Conservation (phyloP, 2,797 vertebrate species). For the Melanotaenia boesemani region DNA sequence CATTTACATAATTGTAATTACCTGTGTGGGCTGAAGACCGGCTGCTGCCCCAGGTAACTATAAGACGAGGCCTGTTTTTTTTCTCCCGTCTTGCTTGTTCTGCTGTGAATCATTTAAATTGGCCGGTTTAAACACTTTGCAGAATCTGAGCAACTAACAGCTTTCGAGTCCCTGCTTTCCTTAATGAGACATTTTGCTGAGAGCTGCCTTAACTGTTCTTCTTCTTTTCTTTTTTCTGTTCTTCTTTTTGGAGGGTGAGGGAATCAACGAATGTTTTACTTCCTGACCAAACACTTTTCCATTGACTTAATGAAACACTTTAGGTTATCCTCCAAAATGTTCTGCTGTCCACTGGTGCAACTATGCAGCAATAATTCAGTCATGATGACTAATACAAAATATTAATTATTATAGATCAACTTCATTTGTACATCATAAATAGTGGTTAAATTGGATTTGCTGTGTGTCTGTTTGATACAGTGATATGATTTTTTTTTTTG, state of each 20-base stretch:
- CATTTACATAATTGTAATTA: constrained; percentile 84
- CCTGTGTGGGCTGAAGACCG: constrained; percentile 68
- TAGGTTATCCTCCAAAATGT: constrained; percentile 5
- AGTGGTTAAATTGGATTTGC: no score
- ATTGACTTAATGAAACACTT: constrained; percentile 47
- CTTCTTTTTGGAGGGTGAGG: constrained; percentile 6
- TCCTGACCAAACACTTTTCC: constrained; percentile 66
- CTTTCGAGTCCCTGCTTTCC: constrained; percentile 56
- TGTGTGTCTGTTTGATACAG: no score
- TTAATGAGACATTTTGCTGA: constrained; percentile 72
- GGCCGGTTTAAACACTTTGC: constrained; percentile 49
- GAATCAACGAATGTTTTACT: constrained; percentile 37
- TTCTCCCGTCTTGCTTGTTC: constrained; percentile 48
- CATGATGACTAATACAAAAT: not conserved
- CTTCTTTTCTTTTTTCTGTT: constrained; percentile 14
- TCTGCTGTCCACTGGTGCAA: constrained; percentile 16
- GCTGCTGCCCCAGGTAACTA: constrained; percentile 73
- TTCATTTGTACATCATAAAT: not conserved
- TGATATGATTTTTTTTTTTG: no score
- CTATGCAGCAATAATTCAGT: not conserved
- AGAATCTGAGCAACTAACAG: constrained; percentile 44
- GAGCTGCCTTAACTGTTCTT: constrained; percentile 37
- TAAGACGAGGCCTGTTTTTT: constrained; percentile 57
- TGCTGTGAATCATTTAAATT: constrained; percentile 70
- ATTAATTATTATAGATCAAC: not conserved